Conservation (phyloP, 2,113 vertebrate species). For the Chrysemys picta region DNA sequence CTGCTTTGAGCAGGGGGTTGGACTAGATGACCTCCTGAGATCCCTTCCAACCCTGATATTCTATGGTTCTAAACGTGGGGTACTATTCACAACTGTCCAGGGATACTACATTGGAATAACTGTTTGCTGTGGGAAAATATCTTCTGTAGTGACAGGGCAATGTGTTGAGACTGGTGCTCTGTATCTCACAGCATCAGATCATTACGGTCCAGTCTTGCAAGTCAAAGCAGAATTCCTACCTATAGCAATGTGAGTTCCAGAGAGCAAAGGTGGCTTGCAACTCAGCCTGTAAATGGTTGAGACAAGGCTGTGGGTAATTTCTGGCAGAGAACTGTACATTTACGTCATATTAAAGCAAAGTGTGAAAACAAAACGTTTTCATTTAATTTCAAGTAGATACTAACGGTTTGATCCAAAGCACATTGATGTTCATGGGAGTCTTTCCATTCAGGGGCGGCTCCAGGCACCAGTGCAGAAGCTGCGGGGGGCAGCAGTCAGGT, state of each 20-base stretch:
- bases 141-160: neutral
- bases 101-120: neutral
- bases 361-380: neutral
- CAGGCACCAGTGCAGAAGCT: too few species aligned
- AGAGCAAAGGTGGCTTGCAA: neutral
- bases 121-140: neutral
- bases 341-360: neutral
- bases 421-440: neutral
- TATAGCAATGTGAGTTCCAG: neutral
- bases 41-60: too few species aligned
- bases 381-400: neutral
- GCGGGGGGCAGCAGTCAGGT: too few species aligned
- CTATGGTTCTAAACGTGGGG: neutral
- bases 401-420: neutral
- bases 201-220: neutral
- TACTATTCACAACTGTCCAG: neutral
- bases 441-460: neutral
- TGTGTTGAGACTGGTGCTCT: neutral
- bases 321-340: neutral
- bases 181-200: neutral
- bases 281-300: neutral
- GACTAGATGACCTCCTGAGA: too few species aligned
- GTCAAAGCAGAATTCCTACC: neutral
- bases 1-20: too few species aligned
- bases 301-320: neutral